A percentile compares a stretch with the other conserved stretches of the same genome.
These are phyloP conservation scores for Achlya flavicornis DNA, from an alignment of 2,888 invertebrate species.

Conservation along the genomic window DNA sequence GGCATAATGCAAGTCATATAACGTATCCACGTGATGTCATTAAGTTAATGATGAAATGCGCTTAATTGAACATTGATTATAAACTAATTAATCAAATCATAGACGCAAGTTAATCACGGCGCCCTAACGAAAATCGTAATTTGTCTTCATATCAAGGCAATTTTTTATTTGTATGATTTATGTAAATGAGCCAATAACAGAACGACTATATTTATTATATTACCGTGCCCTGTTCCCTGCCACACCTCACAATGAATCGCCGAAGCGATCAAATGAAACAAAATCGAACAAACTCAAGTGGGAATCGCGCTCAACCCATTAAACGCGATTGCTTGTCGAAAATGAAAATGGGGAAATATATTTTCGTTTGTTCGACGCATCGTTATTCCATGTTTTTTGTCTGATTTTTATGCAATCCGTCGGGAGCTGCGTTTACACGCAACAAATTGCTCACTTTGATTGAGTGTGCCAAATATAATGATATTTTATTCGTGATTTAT, in stretches of 20 bases:
- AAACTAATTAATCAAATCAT: background rate
- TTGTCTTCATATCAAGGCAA: constrained; percentile 13
- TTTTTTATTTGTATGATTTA: constrained; percentile 16
- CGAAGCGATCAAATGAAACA: constrained; percentile 72
- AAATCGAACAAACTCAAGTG: constrained; percentile 78
- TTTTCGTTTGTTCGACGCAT: constrained; percentile 70
- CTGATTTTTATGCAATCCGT: constrained; percentile 74
- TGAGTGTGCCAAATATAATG: constrained; percentile 44
- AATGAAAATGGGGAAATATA: constrained; percentile 78
- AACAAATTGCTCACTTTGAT: constrained; percentile 75
- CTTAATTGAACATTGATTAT: background rate
- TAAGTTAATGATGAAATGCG: background rate
- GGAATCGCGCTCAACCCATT: constrained; percentile 77
- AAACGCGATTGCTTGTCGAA: constrained; percentile 80
- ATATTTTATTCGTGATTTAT: constrained; percentile 27
- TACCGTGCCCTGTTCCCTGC: constrained; percentile 25
- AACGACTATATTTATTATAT: constrained; percentile 33
- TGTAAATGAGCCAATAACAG: constrained; percentile 29
- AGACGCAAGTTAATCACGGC: background rate
- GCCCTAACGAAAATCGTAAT: background rate
- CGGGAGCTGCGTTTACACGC: constrained; percentile 71
- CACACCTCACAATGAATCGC: constrained; percentile 60
- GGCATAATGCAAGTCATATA: too few relatives aligned
- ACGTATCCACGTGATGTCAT: background rate
- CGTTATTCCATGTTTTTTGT: constrained; percentile 67